These are phyloP conservation scores for Sorex fumeus DNA, from an alignment of 2,113 vertebrate genomes.

Conservation along the genomic window DNA sequence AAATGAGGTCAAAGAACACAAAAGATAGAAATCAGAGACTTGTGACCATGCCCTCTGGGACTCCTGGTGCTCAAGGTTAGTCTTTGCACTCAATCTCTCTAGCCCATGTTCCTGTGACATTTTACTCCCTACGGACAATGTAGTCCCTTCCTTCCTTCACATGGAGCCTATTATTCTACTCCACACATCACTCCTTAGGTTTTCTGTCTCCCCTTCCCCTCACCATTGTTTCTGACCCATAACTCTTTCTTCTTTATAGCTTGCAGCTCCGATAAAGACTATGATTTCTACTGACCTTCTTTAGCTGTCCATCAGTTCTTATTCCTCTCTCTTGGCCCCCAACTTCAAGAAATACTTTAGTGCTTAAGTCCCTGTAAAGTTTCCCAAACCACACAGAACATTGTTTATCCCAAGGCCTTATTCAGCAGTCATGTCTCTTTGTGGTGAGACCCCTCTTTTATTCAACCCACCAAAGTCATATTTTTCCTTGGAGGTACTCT, in stretches of 20 bases:
- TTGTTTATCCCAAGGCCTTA: neutral
- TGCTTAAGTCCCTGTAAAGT: neutral
- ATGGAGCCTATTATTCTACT: neutral
- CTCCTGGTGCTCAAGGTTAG: neutral
- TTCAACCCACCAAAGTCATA: no score
- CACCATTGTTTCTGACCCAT: neutral
- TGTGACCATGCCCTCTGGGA: neutral
- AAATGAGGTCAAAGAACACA: slow-evolving; percentile 67
- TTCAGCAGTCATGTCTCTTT: neutral
- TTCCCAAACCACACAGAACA: neutral
- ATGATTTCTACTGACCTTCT: neutral
- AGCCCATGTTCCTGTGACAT: neutral
- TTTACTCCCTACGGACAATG: neutral
- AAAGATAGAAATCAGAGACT: slow-evolving; percentile 29
- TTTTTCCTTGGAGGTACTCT: neutral
- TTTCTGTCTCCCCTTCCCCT: neutral
- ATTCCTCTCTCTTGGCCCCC: rapidly evolving
- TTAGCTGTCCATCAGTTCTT: rapidly evolving
- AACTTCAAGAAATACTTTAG: neutral
- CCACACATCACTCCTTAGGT: neutral
- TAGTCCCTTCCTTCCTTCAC: no score
- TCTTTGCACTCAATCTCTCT: neutral
- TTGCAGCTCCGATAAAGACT: neutral
- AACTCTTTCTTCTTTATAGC: neutral
- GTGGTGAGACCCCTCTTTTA: no score